A percentile compares a stretch with the other conserved stretches of the same genome.
These are phyloP conservation scores for Polypedilum pembai DNA, from an alignment of 1,140 invertebrate species.

Conservation along the genomic window DNA sequence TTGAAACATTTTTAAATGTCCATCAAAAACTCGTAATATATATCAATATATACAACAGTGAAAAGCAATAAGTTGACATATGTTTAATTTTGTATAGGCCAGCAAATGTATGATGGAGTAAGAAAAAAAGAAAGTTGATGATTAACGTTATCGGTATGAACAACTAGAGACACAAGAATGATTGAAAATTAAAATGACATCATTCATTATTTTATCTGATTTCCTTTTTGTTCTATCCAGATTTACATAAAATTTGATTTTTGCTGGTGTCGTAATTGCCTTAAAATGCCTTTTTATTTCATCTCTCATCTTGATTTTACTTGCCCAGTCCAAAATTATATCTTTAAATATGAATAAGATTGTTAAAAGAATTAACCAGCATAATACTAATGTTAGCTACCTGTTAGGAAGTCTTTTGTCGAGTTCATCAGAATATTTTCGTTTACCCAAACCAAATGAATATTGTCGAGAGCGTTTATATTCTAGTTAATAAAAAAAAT, in stretches of 20 bases:
- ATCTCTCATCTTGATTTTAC: slow-evolving; percentile 30
- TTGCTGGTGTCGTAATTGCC: not conserved
- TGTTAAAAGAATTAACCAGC: not conserved
- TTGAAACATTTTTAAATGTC: not conserved
- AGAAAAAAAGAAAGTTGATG: no score
- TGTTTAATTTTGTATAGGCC: no score
- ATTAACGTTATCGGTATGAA: no score
- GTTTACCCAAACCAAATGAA: slow-evolving; percentile 41
- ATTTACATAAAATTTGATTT: no score
- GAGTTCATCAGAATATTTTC: slow-evolving; percentile 6
- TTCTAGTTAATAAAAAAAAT: not conserved
- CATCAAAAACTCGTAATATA: not conserved
- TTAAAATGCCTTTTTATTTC: not conserved
- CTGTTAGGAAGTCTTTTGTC: slow-evolving; percentile 23
- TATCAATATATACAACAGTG: not conserved
- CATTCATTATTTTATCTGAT: no score
- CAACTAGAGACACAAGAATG: no score
- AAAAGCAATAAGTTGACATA: not conserved
- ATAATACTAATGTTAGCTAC: not conserved
- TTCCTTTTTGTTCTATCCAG: no score
- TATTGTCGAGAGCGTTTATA: slow-evolving; percentile 34
- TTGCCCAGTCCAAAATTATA: slow-evolving; percentile 20
- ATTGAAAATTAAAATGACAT: no score
- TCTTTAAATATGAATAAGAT: not conserved
- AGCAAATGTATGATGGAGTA: no score